These are phyloP conservation scores for Agrochola litura DNA, from an alignment of 2,888 invertebrate genomes.

Conservation along the genomic window DNA sequence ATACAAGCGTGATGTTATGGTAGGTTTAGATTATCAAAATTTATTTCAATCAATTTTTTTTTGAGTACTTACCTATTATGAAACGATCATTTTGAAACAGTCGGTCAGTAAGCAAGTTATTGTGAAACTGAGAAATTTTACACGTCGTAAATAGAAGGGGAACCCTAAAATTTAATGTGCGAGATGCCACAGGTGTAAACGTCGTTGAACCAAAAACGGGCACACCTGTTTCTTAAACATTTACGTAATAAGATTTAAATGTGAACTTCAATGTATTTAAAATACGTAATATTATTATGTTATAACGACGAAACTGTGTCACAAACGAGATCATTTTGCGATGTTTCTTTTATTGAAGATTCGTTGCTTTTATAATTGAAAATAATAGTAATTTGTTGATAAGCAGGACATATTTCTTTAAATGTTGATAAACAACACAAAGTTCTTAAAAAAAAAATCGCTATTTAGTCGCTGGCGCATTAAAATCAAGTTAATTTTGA, in stretches of 20 bases:
- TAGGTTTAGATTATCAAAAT: background rate
- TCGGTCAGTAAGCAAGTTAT: background rate
- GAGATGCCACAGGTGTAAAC: slow-evolving; percentile 53
- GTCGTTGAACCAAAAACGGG: slow-evolving; percentile 45
- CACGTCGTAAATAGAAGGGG: slow-evolving; percentile 3
- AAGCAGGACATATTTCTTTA: too few relatives aligned
- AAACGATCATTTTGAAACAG: background rate
- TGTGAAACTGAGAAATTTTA: slow-evolving; percentile 19
- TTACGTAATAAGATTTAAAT: slow-evolving; percentile 54
- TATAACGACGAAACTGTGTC: slow-evolving; percentile 38
- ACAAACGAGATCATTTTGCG: slow-evolving; percentile 13
- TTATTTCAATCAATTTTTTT: background rate
- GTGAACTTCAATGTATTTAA: slow-evolving; percentile 52
- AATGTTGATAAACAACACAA: too few relatives aligned
- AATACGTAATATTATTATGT: slow-evolving; percentile 32
- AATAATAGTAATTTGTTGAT: background rate
- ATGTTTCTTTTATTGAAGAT: background rate
- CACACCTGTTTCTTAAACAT: slow-evolving; percentile 54
- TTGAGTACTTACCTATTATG: background rate
- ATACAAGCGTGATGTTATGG: background rate
- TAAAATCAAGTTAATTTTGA: background rate
- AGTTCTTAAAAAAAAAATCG: too few relatives aligned
- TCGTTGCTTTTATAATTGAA: background rate
- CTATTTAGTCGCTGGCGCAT: background rate
- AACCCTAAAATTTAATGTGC: slow-evolving; percentile 43